These are phyloP conservation scores for Athetis lepigone DNA, from an alignment of 2,888 invertebrate genomes.

Conservation along the genomic window DNA sequence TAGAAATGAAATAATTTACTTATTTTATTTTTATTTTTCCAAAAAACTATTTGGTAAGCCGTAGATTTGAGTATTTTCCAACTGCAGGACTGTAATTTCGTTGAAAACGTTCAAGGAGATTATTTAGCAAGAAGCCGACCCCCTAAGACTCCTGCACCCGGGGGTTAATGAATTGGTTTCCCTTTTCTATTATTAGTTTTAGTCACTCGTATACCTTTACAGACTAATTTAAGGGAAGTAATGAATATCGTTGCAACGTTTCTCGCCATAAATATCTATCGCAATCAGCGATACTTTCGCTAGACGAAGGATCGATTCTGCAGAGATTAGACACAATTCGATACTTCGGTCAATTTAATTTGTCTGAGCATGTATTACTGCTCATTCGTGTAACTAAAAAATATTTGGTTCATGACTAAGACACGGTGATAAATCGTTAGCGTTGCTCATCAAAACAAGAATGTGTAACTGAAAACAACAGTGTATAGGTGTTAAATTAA, in stretches of 20 bases:
- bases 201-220: slow-evolving; percentile 55
- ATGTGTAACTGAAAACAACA: slow-evolving; percentile 33
- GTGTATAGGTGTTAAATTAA: slow-evolving; percentile 14
- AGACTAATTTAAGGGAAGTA: slow-evolving; percentile 58
- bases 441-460: slow-evolving; percentile 37
- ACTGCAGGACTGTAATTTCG: slow-evolving; percentile 30
- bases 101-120: slow-evolving; percentile 42
- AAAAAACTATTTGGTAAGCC: slow-evolving; percentile 12
- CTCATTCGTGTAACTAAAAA: slow-evolving; percentile 20
- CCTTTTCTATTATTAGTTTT: slow-evolving; percentile 71
- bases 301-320: slow-evolving; percentile 26
- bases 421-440: slow-evolving; percentile 24
- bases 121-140: slow-evolving; percentile 30
- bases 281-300: slow-evolving; percentile 44
- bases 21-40: slow-evolving; percentile 6
- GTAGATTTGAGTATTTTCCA: slow-evolving; percentile 10
- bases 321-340: slow-evolving; percentile 35
- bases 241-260: slow-evolving; percentile 51
- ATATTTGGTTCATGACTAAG: slow-evolving; percentile 45
- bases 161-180: slow-evolving; percentile 70
- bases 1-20: no score
- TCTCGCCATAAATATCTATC: slow-evolving; percentile 55
- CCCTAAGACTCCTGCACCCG: slow-evolving; percentile 45
- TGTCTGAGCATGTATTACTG: slow-evolving; percentile 24
- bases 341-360: slow-evolving; percentile 34